phyloP scores from a whole-genome alignment of 2,113 vertebrate species.

The Bos taurus region DNA sequence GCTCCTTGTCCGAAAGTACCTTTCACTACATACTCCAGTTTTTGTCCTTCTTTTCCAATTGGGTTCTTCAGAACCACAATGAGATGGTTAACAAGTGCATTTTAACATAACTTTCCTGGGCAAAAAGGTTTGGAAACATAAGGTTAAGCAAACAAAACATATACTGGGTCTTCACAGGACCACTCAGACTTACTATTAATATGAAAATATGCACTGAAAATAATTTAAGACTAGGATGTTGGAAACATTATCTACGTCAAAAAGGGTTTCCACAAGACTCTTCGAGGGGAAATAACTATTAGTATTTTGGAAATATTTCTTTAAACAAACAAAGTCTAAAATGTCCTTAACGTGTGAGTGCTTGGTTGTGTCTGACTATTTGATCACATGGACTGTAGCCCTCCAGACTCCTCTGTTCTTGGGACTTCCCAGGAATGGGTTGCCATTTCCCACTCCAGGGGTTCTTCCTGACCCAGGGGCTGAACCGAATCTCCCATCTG shows the following conservation, averaged over 20 bases:
- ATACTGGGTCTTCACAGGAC: background rate
- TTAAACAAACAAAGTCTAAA: background rate
- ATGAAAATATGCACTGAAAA: background rate
- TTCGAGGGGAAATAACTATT: background rate
- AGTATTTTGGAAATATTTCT: background rate
- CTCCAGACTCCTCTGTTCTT: background rate
- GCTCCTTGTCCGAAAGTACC: background rate
- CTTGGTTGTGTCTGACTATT: background rate
- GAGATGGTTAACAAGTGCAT: background rate
- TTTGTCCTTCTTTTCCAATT: background rate
- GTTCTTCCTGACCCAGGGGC: background rate
- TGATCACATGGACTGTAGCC: background rate
- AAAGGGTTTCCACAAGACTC: background rate
- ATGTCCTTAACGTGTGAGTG: background rate
- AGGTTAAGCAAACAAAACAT: background rate
- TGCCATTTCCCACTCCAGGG: background rate
- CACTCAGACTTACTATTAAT: background rate
- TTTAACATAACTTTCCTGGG: background rate
- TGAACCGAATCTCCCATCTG: background rate
- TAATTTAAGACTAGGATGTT: background rate
- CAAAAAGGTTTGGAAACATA: background rate
- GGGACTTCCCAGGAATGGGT: background rate
- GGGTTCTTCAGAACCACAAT: background rate
- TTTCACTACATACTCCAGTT: background rate
- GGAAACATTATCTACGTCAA: background rate